phyloP scores from a whole-genome alignment of 2,888 invertebrate species.

The Amiota mariae region DNA sequence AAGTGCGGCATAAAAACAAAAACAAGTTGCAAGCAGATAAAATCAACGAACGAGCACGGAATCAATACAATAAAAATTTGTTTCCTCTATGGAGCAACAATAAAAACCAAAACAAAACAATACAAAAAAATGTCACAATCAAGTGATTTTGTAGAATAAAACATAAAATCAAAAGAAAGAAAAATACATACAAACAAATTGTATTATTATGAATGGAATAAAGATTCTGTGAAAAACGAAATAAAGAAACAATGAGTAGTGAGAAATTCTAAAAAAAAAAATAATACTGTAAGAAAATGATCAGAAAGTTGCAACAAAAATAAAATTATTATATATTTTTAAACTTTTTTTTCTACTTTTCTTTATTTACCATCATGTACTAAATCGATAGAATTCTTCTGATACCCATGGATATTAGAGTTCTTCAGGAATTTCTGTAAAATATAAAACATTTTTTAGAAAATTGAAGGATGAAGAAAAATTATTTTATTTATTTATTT shows the following conservation, averaged over 20 bases:
- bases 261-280: background rate
- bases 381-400: too few species aligned
- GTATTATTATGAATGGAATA: background rate
- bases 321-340: background rate
- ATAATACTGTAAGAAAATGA: background rate
- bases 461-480: too few species aligned
- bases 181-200: background rate
- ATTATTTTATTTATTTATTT: too few species aligned
- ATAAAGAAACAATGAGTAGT: background rate
- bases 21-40: slow-evolving; percentile 27
- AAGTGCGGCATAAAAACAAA: background rate
- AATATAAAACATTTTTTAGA: too few species aligned
- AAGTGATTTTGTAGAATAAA: background rate
- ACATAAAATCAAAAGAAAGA: slow-evolving; percentile 2
- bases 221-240: background rate
- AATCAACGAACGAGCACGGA: slow-evolving; percentile 9
- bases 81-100: background rate
- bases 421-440: too few species aligned
- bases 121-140: background rate
- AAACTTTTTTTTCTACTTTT: too few species aligned
- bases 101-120: background rate
- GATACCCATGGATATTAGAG: too few species aligned
- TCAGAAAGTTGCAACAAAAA: background rate
- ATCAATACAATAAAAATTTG: slow-evolving; percentile 24
- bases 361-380: too few species aligned